Evolutionary conservation across 1,140 invertebrate species (phyloP).

Genomic region (Bombus balteatus): DNA sequence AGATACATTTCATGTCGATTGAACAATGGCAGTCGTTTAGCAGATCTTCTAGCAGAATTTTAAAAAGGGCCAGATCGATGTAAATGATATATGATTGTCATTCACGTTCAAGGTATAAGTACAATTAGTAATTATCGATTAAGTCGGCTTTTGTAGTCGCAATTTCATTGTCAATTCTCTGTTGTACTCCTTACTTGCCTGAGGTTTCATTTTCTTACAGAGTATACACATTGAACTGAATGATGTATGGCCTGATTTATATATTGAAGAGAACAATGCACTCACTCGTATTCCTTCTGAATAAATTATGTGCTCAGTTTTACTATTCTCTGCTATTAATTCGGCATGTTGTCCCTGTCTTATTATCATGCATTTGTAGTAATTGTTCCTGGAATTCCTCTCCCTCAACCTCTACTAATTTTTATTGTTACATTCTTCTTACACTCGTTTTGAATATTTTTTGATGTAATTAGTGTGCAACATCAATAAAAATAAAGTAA

Average conservation of each 20-base stretch:
- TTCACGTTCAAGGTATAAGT: slow-evolving; percentile 25
- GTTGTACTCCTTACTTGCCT: slow-evolving; percentile 18
- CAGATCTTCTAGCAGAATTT: slow-evolving; percentile 17
- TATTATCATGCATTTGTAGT: slow-evolving; percentile 10
- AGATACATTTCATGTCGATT: slow-evolving; percentile 1
- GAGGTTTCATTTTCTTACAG: slow-evolving; percentile 19
- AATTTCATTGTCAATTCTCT: slow-evolving; percentile 26
- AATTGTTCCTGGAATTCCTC: background rate
- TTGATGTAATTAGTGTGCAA: slow-evolving; percentile 14
- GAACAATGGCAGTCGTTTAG: slow-evolving; percentile 14
- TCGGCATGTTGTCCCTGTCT: slow-evolving; percentile 27
- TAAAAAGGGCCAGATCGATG: slow-evolving; percentile 8
- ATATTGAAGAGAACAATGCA: slow-evolving; percentile 26
- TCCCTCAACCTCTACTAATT: background rate
- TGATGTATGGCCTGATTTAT: slow-evolving; percentile 35
- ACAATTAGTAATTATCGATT: slow-evolving; percentile 13
- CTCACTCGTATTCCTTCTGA: slow-evolving; percentile 10
- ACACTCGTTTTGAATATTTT: background rate
- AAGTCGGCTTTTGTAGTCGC: slow-evolving; percentile 24
- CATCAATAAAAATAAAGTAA: slow-evolving; percentile 15
- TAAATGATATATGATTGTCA: slow-evolving; percentile 10
- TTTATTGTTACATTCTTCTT: background rate
- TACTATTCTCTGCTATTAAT: slow-evolving; percentile 19
- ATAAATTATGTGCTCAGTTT: background rate
- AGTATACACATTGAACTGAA: slow-evolving; percentile 29